Base-by-base conservation (phyloP, 2,113 vertebrate genomes). In the Pipa parva region DNA sequence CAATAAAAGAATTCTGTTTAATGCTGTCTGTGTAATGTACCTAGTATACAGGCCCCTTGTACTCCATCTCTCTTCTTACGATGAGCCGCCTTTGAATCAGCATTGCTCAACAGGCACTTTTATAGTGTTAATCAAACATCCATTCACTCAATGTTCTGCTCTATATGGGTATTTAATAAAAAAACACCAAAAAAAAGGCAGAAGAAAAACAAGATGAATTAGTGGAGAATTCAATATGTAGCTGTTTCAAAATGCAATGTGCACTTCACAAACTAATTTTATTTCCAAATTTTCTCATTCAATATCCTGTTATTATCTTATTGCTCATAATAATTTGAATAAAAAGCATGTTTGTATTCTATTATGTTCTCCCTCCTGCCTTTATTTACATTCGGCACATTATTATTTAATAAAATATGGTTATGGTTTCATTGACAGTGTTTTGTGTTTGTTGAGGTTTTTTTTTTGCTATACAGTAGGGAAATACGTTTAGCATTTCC, bases 281-380 rank as follows among this genome's bases (percentile, higher is more conserved):
- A 42, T 52, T 70, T 70, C 66, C 31, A 25, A 25, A n/a, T 26
- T 26, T 18, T 70, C 46, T 70, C 26, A 60, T 59, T 61, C 56
- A 49, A 54, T 54, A 61, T 54, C 58, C 66, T 31, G 66, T 24
- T 70, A 70, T 70, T 70, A 60, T 61, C 52, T 26, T 54, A 61
- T 70, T 28, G 60, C 49, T 61, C 66, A 26, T 49, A 61, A 70
- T 70, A 37, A 70, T 70, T 70, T 70, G 66, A 70, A 70, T 70
- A 70, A 70, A 70, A 70, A 54, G 58, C 57, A 70, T 60, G 60
- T 70, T 70, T 61, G 66, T 70, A 70, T 61, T 60, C 58, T 29
- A 60, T 54, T 54, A 70, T 61, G 31, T 52, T 49, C 33, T 61
- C 46, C 66, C 66, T 60, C 36, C 48, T 61, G 66, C 58, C 26